These are phyloP conservation scores for Agrotis exclamationis DNA, from an alignment of 2,888 invertebrate genomes.

Conservation along the genomic window DNA sequence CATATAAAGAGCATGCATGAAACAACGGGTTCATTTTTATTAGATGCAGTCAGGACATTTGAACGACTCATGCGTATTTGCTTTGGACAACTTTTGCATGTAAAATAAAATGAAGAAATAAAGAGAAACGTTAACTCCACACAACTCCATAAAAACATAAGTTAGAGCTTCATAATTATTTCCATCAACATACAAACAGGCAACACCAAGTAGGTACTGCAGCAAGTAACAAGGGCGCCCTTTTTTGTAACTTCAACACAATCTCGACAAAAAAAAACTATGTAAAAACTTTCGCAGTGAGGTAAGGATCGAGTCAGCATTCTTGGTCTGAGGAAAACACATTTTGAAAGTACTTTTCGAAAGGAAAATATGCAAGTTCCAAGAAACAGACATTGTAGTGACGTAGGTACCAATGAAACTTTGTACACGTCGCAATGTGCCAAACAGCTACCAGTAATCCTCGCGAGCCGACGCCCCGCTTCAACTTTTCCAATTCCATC, in stretches of 20 bases:
- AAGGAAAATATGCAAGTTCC: slow-evolving; percentile 65
- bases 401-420: slow-evolving; percentile 72
- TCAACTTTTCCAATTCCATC: slow-evolving; percentile 87
- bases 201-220: slow-evolving; percentile 1
- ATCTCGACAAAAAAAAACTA: slow-evolving; percentile 55
- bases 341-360: slow-evolving; percentile 60
- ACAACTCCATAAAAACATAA: neutral
- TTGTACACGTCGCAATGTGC: slow-evolving; percentile 77
- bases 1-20: no score
- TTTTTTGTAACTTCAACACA: slow-evolving; percentile 46
- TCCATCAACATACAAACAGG: slow-evolving; percentile 12
- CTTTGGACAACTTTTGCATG: no score
- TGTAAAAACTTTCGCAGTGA: slow-evolving; percentile 62
- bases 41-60: neutral
- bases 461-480: slow-evolving; percentile 71
- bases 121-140: neutral
- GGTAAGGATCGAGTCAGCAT: slow-evolving; percentile 57
- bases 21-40: no score
- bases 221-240: slow-evolving; percentile 22
- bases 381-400: slow-evolving; percentile 61
- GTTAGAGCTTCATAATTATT: slow-evolving; percentile 16
- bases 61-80: neutral
- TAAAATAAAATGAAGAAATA: neutral
- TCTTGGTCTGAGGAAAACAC: slow-evolving; percentile 56
- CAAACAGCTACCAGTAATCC: slow-evolving; percentile 81